These are phyloP conservation scores for Montipora foliosa DNA, from an alignment of 64 coral and sea anemone species.

Conservation along the genomic window DNA sequence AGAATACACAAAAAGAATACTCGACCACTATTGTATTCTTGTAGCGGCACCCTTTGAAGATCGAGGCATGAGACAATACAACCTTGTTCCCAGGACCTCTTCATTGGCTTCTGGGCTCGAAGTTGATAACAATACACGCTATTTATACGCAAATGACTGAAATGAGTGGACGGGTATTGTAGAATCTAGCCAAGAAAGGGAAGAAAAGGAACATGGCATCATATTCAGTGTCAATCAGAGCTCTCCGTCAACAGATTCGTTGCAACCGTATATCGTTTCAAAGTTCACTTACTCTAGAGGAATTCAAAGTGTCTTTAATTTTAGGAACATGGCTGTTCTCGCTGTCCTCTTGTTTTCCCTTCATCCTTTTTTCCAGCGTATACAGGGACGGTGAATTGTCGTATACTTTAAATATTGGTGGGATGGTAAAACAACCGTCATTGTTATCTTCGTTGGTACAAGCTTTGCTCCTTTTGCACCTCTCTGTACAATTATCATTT, in stretches of 20 bases:
- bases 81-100: too few relatives aligned
- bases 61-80: too few relatives aligned
- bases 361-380: neutral
- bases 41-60: too few relatives aligned
- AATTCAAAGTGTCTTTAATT: neutral
- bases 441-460: neutral
- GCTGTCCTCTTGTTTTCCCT: neutral
- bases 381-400: too few relatives aligned
- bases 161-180: too few relatives aligned
- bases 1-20: too few relatives aligned
- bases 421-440: neutral
- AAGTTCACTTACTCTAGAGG: neutral
- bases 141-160: too few relatives aligned
- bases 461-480: neutral
- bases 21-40: too few relatives aligned
- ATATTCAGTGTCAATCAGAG: neutral
- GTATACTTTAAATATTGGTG: neutral
- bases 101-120: too few relatives aligned
- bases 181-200: too few relatives aligned
- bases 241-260: constrained; percentile 11
- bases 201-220: too few relatives aligned
- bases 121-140: too few relatives aligned
- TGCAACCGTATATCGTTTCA: neutral
- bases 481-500: neutral
- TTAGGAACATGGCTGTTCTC: neutral